Evolutionary conservation across 1,140 invertebrate species (phyloP), one percentile per base, ranked within the genome.

Genomic region (Ips nitidus): DNA sequence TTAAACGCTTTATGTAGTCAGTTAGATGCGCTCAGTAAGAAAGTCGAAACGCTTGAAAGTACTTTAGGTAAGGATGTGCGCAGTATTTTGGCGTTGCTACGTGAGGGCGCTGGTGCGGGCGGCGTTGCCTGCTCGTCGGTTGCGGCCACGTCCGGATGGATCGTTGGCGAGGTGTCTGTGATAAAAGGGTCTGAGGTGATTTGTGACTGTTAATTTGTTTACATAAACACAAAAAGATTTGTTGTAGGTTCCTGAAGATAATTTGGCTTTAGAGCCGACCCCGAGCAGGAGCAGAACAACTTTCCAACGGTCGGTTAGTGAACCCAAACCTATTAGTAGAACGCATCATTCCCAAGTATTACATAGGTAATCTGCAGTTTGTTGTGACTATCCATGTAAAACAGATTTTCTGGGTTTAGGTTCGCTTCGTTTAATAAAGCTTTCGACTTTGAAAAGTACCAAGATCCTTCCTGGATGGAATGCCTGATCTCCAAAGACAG

Each of bases 51-150:
- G 5, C 77, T 91, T 64, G 89, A 91, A 73, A 83, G 83, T 43
- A 86, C 87, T 2, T 84, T 91, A 72, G 85, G 86, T 1, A 83
- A 84, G 1, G 89, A 91, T 71, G 86, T 91, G 66, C 83, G 86
- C 72, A 81, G 86, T 65, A 91, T 91, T 60, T 77, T 91, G 73
- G 83, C 83, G 40, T 76, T 91, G 67, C 80, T 91, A 56, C 87
- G 90, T 74, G 84, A 85, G 58, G 83, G 81, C 50, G 38, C 50
- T 50, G 83, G 81, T 50, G 38, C 50, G 52, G 52, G 43, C 39
- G 40, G 39, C 6, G 7, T 43, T 41, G 37, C 62, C 22, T 36
- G 52, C n/a, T 52, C 8, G 38, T 7, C 60, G 22, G 41, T 2
- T 4, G 38, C 52, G 6, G 2, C 42, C 41, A 40, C 8, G 6